Evolutionary conservation across 2,113 vertebrate genomes (phyloP), one percentile per base, ranked within the genome.

Genomic region (Nyctereutes procyonoides): DNA sequence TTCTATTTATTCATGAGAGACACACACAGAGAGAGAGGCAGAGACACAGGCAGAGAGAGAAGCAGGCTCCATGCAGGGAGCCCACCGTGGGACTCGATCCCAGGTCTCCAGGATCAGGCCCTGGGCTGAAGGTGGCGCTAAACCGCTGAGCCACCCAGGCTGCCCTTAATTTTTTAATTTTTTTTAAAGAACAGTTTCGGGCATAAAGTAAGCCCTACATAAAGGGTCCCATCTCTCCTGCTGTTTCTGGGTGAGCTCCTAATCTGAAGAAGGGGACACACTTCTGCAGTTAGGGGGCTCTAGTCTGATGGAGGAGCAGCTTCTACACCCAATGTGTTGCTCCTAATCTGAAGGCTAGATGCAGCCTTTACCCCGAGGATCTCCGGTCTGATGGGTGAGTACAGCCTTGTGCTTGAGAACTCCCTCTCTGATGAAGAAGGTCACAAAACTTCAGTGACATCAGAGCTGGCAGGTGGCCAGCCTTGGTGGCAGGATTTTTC

Each of bases 401-500:
- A 15, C 35, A 77, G 65, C 63, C 92, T 62, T 32, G 74, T 1
- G 0, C 56, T 56, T 24, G 3, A 71, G 69, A 90, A 65, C 76
- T 82, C 69, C 88, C 87, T 53, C n/a, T 87, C 79, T 85, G 80
- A 48, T 55, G 87, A 88, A 71, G 69, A 95, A 97, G 87, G 53
- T 87, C 92, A 74, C 58, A 74, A 71, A 79, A 76, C 87, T 60
- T 56, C 26, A 5, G 84, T 97, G 95, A 97, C 95, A 96, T 97
- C 95, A 97, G 92, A 58, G 88, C 1, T 98, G 97, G 97, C 90
- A 17, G 53, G 38, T 73, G 76, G 96, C 96, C 97, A 98, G 71
- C 48, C 69, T 62, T 6, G 24, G 94, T 92, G 93, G 94, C 90
- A 76, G 65, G 90, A 89, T 95, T 96, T 98, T 97, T 97, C 97